Base-by-base conservation (phyloP, 64 coral and sea anemone species). In the Stylophora pistillata region DNA sequence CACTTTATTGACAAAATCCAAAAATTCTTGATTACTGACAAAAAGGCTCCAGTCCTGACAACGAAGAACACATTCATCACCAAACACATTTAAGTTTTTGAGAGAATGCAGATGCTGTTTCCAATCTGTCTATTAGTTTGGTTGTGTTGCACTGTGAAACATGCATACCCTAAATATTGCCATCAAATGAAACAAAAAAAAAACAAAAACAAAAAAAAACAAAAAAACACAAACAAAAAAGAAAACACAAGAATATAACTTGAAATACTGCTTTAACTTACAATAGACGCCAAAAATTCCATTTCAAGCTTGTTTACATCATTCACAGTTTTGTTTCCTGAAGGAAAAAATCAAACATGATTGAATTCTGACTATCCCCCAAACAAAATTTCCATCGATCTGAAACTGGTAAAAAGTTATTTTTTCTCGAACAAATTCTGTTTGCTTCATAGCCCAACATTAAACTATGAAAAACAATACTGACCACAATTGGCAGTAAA, bases 261-360 rank as follows among this genome's bases (percentile, higher is more conserved):
- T 85, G 30, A 68, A 11, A 77, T 25, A 56, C 15, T 20, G 68
- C 54, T 20, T 73, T 73, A 20, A 94, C 89, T 88, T 29, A 99
- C 97, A 86, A 99, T 95, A 58, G 82, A 90, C 47, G 77, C 55
- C 34, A 99, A 71, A 62, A 99, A 99, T 63, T 99, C 97, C 88
- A 86, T 90, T 88, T 99, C 97, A 55, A 99, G 82, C 89, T 89
- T 93, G 85, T 99, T 99, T 26, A 99, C 75, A 58, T 99, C 97
- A 72, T 74, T 79, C 29, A 89, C 89, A 74, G 90, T 89, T 71
- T 87, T 95, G 30, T 53, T 85, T 6, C 97, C 93, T 99, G 78
- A 52, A 47, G 37, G 7, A 47, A 47, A 47, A 47, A 47, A n/a
- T n/a, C n/a, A 47, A 78, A 54, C 65, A 41, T 54, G 30, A 77